Percentiles rank a stretch among this genome's conserved stretches.
These are phyloP conservation scores for Brenthis ino DNA, from an alignment of 2,888 invertebrate species.

Conservation along the genomic window DNA sequence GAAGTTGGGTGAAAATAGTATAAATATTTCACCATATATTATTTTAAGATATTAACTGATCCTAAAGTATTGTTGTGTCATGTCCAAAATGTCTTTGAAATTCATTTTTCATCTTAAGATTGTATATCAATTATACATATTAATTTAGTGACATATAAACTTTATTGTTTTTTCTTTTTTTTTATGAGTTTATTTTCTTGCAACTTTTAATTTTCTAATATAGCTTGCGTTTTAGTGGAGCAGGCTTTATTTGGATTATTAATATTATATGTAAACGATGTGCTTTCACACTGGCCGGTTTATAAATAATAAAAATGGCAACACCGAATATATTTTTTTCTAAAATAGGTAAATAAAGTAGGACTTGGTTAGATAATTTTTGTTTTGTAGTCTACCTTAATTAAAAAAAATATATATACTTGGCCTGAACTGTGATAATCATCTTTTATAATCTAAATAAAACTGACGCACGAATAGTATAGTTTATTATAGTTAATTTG, in stretches of 20 bases:
- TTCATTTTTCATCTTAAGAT: no score
- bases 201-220: constrained; percentile 10
- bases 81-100: no score
- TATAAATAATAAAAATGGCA: background rate
- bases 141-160: no score
- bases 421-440: constrained; percentile 32
- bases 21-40: no score
- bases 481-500: constrained; percentile 20
- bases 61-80: no score
- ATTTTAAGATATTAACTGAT: no score
- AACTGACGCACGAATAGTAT: constrained; percentile 24
- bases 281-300: constrained; percentile 15
- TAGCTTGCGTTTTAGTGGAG: constrained; percentile 2
- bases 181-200: background rate
- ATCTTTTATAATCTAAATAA: constrained; percentile 32
- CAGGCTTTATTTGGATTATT: constrained; percentile 27
- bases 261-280: constrained; percentile 10
- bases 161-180: no score
- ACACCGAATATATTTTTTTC: background rate
- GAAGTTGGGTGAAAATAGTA: no score
- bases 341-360: constrained; percentile 8
- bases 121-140: no score
- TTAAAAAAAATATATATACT: constrained; percentile 8
- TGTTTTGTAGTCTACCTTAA: constrained; percentile 8
- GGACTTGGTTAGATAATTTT: constrained; percentile 1